Base-by-base conservation (phyloP, 2,113 vertebrate genomes). In the Stictonetta naevosa region DNA sequence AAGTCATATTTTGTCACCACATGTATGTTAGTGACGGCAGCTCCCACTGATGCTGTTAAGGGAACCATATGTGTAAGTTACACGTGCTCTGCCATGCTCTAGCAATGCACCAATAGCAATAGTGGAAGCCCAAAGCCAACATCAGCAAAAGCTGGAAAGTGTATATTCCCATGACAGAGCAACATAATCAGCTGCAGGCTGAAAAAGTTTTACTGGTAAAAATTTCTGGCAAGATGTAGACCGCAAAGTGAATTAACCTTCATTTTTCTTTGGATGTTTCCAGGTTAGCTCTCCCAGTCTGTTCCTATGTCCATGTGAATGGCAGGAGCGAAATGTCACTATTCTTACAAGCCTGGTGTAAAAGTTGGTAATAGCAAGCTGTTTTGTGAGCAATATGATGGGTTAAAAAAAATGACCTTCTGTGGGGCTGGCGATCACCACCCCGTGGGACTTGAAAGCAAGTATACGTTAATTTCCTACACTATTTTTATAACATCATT, bases 351-450 rank as follows among this genome's bases (percentile, higher is more conserved):
- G 58, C 58, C 67, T 62, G 21, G 38, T 86, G n/a, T 93, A 48
- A 46, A 85, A 79, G 44, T 75, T 56, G 80, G 63, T 90, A 55
- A 89, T 90, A 77, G 40, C 19, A 90, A 89, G 58, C 77, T 38
- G 72, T 84, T 91, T 75, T 93, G 56, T 95, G 81, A 95, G 56
- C 52, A 68, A 20, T 77, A 44, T 31, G 38, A 60, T 83, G 67
- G 34, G 28, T 86, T 86, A 86, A 95, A 94, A 94, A 92, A 92
- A 86, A 71, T 88, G 1, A 60, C 67, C 55, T 95, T 44, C 82
- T 73, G 2, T 59, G 76, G 63, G 59, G 53, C 72, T 92, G 80
- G 55, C 74, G n/a, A 59, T 88, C 83, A 69, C 67, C 88, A 92
- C 72, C 79, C 68, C 83, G 53, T 64, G 83, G 40, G 90, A 69